Evolutionary conservation across 2,797 vertebrate genomes (phyloP).

Genomic region (Dendrocincla fuliginosa): DNA sequence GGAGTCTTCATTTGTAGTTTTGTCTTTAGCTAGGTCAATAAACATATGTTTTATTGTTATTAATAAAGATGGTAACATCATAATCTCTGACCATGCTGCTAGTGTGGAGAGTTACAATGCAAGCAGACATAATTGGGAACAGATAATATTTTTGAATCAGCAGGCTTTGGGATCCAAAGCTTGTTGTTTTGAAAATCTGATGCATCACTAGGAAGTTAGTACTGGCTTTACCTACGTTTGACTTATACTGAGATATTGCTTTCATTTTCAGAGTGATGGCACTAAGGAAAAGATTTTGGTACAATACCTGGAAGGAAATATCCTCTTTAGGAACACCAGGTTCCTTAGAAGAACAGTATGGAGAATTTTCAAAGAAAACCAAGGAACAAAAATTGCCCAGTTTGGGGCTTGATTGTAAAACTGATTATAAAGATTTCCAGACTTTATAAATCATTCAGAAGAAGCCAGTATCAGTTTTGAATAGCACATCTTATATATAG

Average conservation of each 20-base stretch:
- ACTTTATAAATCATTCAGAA: neutral
- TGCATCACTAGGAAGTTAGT: neutral
- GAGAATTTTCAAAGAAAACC: neutral
- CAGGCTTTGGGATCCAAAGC: neutral
- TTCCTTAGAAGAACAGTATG: neutral
- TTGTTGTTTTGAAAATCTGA: neutral
- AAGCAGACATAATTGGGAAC: neutral
- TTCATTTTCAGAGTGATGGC: neutral
- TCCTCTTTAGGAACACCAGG: neutral
- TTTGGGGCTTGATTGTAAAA: neutral
- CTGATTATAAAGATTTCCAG: neutral
- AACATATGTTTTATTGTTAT: neutral
- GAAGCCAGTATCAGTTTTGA: neutral
- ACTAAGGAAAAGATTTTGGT: neutral
- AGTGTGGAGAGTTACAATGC: neutral
- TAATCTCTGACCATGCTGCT: neutral
- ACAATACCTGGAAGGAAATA: neutral
- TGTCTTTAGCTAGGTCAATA: neutral
- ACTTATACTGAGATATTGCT: neutral
- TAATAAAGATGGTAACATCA: neutral
- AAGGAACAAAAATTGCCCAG: neutral
- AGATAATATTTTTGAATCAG: neutral
- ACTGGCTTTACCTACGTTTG: neutral
- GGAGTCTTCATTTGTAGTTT: neutral
- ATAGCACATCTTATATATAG: neutral